These are phyloP conservation scores for Chelonus formosanus DNA, from an alignment of 2,888 invertebrate species.

Conservation along the genomic window DNA sequence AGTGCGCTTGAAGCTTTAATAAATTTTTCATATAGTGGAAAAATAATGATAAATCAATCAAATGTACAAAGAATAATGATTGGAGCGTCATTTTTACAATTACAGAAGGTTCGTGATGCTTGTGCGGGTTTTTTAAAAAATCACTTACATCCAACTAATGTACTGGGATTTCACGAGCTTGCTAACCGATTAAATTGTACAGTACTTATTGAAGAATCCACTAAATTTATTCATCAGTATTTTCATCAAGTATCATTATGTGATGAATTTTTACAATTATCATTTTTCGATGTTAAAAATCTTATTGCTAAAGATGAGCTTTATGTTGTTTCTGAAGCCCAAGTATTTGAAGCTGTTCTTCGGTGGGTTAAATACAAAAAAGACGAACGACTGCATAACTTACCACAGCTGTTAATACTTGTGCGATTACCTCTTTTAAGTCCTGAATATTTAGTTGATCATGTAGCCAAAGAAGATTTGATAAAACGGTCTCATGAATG, in stretches of 20 bases:
- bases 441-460: constrained; percentile 83
- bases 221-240: constrained; percentile 81
- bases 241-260: constrained; percentile 80
- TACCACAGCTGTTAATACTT: constrained; percentile 77
- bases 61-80: constrained; percentile 88
- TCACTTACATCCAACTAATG: constrained; percentile 82
- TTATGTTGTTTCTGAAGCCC: constrained; percentile 78
- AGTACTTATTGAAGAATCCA: constrained; percentile 76
- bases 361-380: constrained; percentile 78
- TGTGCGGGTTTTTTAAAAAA: constrained; percentile 83
- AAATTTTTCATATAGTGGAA: constrained; percentile 86
- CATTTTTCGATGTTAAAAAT: constrained; percentile 72
- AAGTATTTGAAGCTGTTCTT: constrained; percentile 86
- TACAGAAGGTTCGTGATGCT: constrained; percentile 81
- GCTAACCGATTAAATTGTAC: constrained; percentile 81
- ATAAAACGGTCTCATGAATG: constrained; percentile 81
- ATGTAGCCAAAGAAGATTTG: constrained; percentile 81
- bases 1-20: constrained; percentile 83
- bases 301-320: constrained; percentile 80
- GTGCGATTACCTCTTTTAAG: constrained; percentile 83
- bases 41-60: constrained; percentile 77
- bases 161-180: constrained; percentile 80
- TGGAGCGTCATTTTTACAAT: constrained; percentile 83
- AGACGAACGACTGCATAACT: constrained; percentile 68
- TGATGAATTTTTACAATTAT: constrained; percentile 78